Evolutionary conservation across 2,888 invertebrate species (phyloP), one percentile per base, ranked within the genome.

Genomic region (Gryllus longicercus): DNA sequence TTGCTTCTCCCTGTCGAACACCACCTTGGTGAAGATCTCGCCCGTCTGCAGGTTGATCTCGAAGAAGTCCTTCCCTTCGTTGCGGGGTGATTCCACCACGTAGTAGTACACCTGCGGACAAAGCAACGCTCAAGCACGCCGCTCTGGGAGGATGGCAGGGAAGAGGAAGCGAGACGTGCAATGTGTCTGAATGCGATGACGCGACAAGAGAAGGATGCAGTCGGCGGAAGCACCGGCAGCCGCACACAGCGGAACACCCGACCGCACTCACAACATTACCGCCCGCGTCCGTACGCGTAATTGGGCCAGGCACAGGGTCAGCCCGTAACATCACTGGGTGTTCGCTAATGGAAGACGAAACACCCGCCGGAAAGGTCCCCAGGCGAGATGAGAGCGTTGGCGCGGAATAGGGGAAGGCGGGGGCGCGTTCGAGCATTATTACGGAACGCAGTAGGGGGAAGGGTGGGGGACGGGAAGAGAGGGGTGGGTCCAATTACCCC

Each of bases 1-100:
- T 87, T 98, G 97, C 90, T 97, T 97, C 89, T 99, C 99, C 83
- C 98, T 93, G 90, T 99, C 99, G 90, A 99, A 99, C 85, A 96
- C 95, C 84, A 95, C 91, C 88, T 96, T 96, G 75, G 98, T 97
- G 89, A 95, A 97, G 86, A 99, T 95, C 88, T 97, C 96, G 38
- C 99, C 99, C 51, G 97, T 96, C 88, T 96, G 94, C 87, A 94
- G 92, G 89, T 98, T 97, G 88, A 99, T 98, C 89, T 96, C 95
- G 89, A 99, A 99, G 89, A 93, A 97, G 87, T 96, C 96, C 88
- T 96, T 96, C 84, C 96, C 97, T 87, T 97, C 96, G 87, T 96
- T 96, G 83, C 96, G 92, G 76, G 94, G 93, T 81, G 96, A 96
- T 86, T 96, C 95, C 84, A 96, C 96, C 84, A 97, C 95, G 87